Conservation (phyloP, 2,113 vertebrate species). For the Dromiciops gliroides region DNA sequence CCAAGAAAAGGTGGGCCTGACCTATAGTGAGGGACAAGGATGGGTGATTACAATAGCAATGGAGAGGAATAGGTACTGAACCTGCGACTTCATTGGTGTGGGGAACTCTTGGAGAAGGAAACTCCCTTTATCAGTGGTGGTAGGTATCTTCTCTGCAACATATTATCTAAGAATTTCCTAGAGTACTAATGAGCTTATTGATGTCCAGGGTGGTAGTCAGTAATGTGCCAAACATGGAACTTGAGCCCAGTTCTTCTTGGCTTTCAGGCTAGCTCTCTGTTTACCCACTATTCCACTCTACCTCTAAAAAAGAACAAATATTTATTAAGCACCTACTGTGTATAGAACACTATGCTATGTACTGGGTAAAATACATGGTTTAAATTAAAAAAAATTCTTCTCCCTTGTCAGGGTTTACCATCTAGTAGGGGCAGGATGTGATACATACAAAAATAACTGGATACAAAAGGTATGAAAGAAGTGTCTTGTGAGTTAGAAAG, state of each 20-base stretch:
- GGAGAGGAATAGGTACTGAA: background rate
- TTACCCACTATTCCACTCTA: background rate
- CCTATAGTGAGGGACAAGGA: background rate
- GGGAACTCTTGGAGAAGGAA: background rate
- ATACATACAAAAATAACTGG: background rate
- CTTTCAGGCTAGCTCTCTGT: background rate
- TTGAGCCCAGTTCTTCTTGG: background rate
- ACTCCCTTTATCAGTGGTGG: background rate
- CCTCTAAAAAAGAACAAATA: background rate
- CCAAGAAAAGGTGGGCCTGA: background rate
- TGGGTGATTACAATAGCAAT: background rate
- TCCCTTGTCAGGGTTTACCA: background rate
- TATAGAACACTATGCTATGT: background rate
- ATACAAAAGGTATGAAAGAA: background rate
- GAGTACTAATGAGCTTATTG: too few species aligned
- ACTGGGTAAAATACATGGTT: background rate
- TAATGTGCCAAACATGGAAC: background rate
- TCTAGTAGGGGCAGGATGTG: background rate
- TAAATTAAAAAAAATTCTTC: background rate
- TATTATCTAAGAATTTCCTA: too few species aligned
- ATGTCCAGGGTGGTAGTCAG: background rate
- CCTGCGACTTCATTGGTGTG: background rate
- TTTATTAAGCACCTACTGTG: background rate
- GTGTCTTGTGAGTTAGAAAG: background rate
- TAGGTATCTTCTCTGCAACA: too few species aligned